phyloP scores from a whole-genome alignment of 2,888 invertebrate genomes.

The Sacculina carcini region DNA sequence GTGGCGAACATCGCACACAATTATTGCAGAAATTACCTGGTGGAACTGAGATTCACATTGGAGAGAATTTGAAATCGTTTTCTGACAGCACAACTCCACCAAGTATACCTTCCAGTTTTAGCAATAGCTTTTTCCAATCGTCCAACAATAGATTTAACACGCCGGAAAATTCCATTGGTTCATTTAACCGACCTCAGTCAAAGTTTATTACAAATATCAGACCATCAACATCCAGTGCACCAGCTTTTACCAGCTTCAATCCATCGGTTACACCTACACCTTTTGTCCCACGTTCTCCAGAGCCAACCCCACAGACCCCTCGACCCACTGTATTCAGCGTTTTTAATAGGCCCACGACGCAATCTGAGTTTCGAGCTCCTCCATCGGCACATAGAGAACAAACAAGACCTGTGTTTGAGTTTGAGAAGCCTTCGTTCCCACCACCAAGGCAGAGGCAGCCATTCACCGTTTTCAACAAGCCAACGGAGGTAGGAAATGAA shows the following conservation, averaged over 20 bases:
- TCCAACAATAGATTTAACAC: no score
- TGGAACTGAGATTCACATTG: slow-evolving; percentile 1
- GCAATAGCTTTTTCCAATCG: slow-evolving; percentile 26
- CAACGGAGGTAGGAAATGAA: neutral
- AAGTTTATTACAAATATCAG: no score
- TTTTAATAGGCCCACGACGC: no score
- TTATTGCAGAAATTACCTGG: slow-evolving; percentile 6
- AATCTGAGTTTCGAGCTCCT: no score
- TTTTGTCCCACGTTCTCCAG: slow-evolving; percentile 32
- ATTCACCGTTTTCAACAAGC: slow-evolving; percentile 13
- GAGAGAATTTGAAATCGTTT: neutral
- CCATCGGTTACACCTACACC: slow-evolving; percentile 28
- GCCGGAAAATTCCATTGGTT: no score
- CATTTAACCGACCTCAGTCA: no score
- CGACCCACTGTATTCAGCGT: no score
- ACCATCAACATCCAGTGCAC: slow-evolving; percentile 22
- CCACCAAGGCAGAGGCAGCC: slow-evolving; percentile 1
- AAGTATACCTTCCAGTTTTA: slow-evolving; percentile 15
- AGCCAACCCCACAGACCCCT: slow-evolving; percentile 13
- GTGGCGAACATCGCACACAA: slow-evolving; percentile 8
- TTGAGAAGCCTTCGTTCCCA: no score
- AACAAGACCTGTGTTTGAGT: no score
- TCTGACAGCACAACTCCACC: slow-evolving; percentile 3
- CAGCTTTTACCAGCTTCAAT: no score
- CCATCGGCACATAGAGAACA: no score